Percentiles rank a stretch among this genome's conserved stretches.
phyloP scores from a whole-genome alignment of 2,797 vertebrate genomes.

The Podargus strigoides region DNA sequence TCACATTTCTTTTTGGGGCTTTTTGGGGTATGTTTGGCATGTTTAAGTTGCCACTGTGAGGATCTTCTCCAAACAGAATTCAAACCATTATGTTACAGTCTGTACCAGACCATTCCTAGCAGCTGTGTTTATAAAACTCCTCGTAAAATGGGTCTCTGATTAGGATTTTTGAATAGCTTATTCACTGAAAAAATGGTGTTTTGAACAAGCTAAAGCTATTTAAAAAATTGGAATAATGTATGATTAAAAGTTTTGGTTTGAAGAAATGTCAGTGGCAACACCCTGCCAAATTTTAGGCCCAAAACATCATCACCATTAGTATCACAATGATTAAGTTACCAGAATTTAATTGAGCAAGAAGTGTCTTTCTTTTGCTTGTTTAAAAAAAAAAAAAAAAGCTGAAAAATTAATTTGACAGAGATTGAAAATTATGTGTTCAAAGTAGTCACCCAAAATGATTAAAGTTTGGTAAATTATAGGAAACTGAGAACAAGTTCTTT shows the following conservation, averaged over 20 bases:
- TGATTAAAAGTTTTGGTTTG: conserved; percentile 42
- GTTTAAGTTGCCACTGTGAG: conserved; percentile 2
- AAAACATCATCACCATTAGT: not conserved
- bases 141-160: conserved; percentile 41
- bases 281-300: conserved; percentile 18
- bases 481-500: not conserved
- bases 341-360: not conserved
- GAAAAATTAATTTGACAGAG: not conserved
- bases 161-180: conserved; percentile 41
- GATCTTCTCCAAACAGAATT: conserved; percentile 42
- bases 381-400: not conserved
- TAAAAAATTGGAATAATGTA: conserved; percentile 31
- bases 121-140: conserved; percentile 53
- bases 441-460: not conserved
- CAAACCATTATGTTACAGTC: not conserved
- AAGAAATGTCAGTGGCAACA: conserved; percentile 8
- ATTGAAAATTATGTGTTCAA: not conserved
- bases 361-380: not conserved
- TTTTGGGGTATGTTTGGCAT: not conserved
- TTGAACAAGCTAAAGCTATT: conserved; percentile 45
- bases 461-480: not conserved
- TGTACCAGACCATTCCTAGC: conserved; percentile 36
- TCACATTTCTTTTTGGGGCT: not conserved
- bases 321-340: not conserved
- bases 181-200: conserved; percentile 41